Base-by-base conservation (phyloP, 2,113 vertebrate genomes). In the Herpailurus yagouaroundi region DNA sequence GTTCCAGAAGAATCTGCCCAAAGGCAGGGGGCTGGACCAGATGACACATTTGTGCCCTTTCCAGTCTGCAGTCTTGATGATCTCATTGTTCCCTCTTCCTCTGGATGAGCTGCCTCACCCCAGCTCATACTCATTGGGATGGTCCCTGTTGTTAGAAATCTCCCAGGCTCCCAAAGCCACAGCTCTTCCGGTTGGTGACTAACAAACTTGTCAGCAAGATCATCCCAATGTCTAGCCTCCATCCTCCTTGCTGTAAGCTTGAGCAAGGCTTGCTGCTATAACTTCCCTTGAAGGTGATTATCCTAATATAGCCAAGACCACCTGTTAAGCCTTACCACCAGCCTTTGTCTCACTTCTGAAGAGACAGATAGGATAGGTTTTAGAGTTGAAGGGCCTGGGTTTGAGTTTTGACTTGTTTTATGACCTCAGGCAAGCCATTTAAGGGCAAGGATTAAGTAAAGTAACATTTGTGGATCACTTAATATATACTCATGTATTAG, bases 21-120 rank as follows among this genome's bases (percentile, higher is more conserved):
- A 88, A 92, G 91, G 85, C 89, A 97, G 79, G 81, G 69, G 69
- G 41, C 79, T 73, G 64, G 71, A 89, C 63, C 18, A 76, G 69
- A 81, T 97, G 69, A 97, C 80, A 94, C 91, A 81, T 92, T 94
- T 94, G 92, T 76, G 76, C 66, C 96, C 69, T 96, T 97, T 95
- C 92, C 88, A 87, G 76, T 88, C 69, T 95, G 45, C 1, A 52
- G 55, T 45, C 69, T 81, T 66, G 66, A 68, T 96, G 87, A 96
- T 68, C 38, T 97, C 94, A 97, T 68, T 33, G 14, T 64, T 94
- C 45, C 82, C 36, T 93, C 60, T 94, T 94, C 81, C 57, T 95
- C 66, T 50, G 63, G 18, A 73, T 3, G 9, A 25, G 69, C 60
- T 91, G 66, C 94, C 95, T 97, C 38, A 0, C 85, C 76, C 84